Percentiles rank a stretch among this genome's conserved stretches.
These are phyloP conservation scores for Eubucco bourcierii DNA, from an alignment of 2,113 vertebrate genomes.

Conservation along the genomic window DNA sequence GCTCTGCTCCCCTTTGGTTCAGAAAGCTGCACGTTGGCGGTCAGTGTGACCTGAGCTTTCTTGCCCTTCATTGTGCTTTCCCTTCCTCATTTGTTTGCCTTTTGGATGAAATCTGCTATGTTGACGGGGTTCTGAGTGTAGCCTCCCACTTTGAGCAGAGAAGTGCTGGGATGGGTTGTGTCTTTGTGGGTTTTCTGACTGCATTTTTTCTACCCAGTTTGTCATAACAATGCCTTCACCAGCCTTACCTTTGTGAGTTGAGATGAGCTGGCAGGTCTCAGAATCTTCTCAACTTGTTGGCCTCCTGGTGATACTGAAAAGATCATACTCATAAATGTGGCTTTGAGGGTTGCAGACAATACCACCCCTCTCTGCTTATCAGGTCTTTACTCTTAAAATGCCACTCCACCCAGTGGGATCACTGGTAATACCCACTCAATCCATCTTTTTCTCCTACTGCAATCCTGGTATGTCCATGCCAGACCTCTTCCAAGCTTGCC, in stretches of 20 bases:
- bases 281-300: background rate
- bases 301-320: background rate
- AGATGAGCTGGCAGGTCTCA: background rate
- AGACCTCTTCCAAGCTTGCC: background rate
- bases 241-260: background rate
- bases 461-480: background rate
- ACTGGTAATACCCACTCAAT: background rate
- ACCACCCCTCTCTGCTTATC: background rate
- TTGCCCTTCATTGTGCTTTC: background rate
- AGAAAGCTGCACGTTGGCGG: fast-evolving
- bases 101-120: background rate
- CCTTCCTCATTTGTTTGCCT: background rate
- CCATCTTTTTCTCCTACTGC: background rate
- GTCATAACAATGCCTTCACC: background rate
- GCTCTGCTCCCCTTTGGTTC: background rate
- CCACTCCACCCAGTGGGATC: background rate
- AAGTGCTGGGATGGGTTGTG: background rate
- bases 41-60: background rate
- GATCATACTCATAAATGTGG: background rate
- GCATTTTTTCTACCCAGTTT: background rate
- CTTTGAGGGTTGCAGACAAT: background rate
- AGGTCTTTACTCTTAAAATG: background rate
- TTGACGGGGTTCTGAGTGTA: background rate
- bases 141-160: fast-evolving
- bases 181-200: conserved; percentile 10